Conservation (phyloP, 2,113 vertebrate genomes). For the Bujurquina vittata region DNA sequence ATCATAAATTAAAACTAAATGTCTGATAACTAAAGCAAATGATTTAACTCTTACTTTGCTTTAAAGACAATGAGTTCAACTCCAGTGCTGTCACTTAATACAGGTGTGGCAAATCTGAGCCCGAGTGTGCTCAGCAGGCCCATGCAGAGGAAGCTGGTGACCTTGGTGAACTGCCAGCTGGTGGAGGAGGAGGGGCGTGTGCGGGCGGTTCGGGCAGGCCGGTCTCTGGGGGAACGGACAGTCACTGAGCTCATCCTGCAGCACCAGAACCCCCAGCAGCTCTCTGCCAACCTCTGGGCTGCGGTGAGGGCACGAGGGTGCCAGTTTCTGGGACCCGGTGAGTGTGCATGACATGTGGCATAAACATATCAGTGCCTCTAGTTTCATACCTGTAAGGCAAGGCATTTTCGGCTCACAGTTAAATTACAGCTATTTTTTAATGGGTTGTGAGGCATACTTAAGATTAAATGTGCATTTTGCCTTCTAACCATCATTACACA, state of each 20-base stretch:
- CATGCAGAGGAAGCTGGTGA: constrained; percentile 98
- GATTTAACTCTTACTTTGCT: constrained; percentile 5
- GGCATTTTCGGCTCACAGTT: not conserved
- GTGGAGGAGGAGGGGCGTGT: constrained; percentile 96
- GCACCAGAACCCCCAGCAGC: constrained; percentile 97
- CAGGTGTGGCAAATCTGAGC: constrained; percentile 89
- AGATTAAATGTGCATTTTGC: not conserved
- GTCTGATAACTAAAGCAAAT: not conserved
- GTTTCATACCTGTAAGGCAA: not conserved
- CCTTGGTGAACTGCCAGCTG: constrained; percentile 94
- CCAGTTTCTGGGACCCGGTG: constrained; percentile 98
- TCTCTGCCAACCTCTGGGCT: constrained; percentile 98
- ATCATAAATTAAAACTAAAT: not conserved
- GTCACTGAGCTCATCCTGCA: constrained; percentile 98
- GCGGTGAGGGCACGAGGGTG: constrained; percentile 95
- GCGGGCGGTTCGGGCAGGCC: constrained; percentile 89
- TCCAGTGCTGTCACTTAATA: not conserved
- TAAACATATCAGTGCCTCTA: not conserved
- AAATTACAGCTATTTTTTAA: not conserved
- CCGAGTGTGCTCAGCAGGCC: constrained; percentile 92
- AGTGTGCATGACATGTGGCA: constrained; percentile 6
- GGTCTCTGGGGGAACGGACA: constrained; percentile 94
- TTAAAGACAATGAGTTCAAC: not conserved
- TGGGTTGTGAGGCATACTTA: not conserved
- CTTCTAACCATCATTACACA: not conserved